Evolutionary conservation across 1,140 invertebrate species (phyloP).

Genomic region (Drosophila parvula): DNA sequence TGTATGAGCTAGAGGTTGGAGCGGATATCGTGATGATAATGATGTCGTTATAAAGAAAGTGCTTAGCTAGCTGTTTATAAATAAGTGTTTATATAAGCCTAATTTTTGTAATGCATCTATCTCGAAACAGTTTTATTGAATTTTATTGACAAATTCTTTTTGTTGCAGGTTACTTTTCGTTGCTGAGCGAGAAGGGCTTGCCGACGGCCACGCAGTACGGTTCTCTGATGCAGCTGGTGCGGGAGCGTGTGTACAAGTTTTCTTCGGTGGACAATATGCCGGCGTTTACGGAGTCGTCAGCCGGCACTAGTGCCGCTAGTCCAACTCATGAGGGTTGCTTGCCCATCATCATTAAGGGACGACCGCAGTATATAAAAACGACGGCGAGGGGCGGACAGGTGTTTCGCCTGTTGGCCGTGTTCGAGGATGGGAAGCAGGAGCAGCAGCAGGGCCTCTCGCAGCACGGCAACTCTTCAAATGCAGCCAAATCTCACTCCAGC

Average conservation of each 20-base stretch:
- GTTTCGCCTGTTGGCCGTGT: constrained; percentile 79
- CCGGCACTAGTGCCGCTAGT: constrained; percentile 52
- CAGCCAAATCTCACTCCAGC: constrained; percentile 32
- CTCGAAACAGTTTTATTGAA: background rate
- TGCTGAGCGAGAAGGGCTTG: constrained; percentile 78
- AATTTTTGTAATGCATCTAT: background rate
- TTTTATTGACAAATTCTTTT: background rate
- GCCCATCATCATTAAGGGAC: constrained; percentile 57
- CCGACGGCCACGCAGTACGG: constrained; percentile 78
- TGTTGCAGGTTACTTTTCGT: constrained; percentile 76
- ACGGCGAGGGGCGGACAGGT: constrained; percentile 81
- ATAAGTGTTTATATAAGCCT: no score
- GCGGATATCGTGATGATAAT: no score
- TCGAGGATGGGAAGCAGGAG: constrained; percentile 83
- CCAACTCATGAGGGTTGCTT: constrained; percentile 75
- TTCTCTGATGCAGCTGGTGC: constrained; percentile 78
- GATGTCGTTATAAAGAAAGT: no score
- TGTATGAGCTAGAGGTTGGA: no score
- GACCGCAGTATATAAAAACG: constrained; percentile 80
- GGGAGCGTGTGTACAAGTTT: constrained; percentile 83
- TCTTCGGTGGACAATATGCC: constrained; percentile 82
- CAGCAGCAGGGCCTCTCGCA: constrained; percentile 30
- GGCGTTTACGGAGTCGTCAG: constrained; percentile 77
- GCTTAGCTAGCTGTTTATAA: no score
- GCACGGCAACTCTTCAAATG: constrained; percentile 31